Base-by-base conservation (phyloP, 2,797 vertebrate genomes). In the Hydrophis major region DNA sequence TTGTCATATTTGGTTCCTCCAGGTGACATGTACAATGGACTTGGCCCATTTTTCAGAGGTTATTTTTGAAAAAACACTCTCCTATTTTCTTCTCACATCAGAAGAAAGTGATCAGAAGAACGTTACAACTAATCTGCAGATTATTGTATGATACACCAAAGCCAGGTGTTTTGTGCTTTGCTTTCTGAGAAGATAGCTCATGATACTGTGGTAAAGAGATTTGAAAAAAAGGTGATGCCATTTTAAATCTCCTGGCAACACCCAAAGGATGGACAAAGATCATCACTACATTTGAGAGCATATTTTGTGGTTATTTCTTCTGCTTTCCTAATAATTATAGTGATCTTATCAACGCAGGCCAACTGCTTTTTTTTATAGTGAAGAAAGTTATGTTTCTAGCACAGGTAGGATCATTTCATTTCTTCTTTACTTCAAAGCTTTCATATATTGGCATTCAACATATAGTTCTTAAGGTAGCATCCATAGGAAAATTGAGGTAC, bases 111-210 rank as follows among this genome's bases (percentile, higher is more conserved):
- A 55, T 55, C 53, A 55, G 53, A 55, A 55, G 53, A 50, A 63
- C 12, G 13, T 69, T 37, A 59, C 18, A 22, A 22, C 42, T 57
- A 87, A 93, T 90, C 61, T 93, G 32, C 6, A 57, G 89, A 90
- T 93, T 93, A 93, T 89, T 59, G 74, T 18, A 47, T 90, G 92
- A 87, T 32, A 57, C 59, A 89, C 16, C 74, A 87, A 86, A 78
- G 88, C 27, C 53, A n/a, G 57, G 25, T 89, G 74, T 87, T 56
- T 66, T 28, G 25, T 57, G 3, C n/a, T 66, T 18, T 56, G 50
- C n/a, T 56, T 32, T 60, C 63, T 42, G 63, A 86, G 20, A 61
- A 42, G 25, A 66, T 11, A 37, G 74, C 12, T 27, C 60, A 86
- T 86, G n/a, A 86, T 83, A 53, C 53, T 56, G n/a, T 86, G 86